These are phyloP conservation scores for Meteorus sp. DNA, from an alignment of 1,140 invertebrate genomes.

Conservation along the genomic window DNA sequence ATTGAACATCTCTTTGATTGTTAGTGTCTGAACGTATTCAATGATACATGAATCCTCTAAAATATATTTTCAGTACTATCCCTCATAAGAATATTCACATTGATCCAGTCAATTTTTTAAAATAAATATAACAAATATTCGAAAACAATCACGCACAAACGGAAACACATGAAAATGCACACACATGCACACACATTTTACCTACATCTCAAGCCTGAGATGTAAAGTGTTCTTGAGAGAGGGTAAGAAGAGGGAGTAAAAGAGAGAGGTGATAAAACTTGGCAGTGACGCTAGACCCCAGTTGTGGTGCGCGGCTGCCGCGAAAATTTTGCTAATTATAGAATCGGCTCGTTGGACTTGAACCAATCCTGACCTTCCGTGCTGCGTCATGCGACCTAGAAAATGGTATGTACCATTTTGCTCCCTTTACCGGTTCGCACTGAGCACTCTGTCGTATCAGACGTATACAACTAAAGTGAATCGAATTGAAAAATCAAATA, in stretches of 20 bases:
- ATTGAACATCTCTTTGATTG: too few species aligned
- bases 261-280: constrained; percentile 30
- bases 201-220: background rate
- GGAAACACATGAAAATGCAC: too few species aligned
- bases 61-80: too few species aligned
- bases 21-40: too few species aligned
- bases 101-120: too few species aligned
- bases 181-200: background rate
- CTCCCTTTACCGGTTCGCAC: constrained; percentile 10
- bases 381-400: constrained; percentile 52
- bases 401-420: constrained; percentile 42
- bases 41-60: too few species aligned
- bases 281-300: constrained; percentile 31
- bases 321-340: constrained; percentile 54
- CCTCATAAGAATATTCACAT: too few species aligned
- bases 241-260: constrained; percentile 22
- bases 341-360: constrained; percentile 53
- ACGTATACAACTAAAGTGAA: too few species aligned
- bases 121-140: too few species aligned
- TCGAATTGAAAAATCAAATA: too few species aligned
- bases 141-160: too few species aligned
- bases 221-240: too few species aligned
- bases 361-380: constrained; percentile 57
- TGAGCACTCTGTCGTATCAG: background rate
- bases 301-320: constrained; percentile 20